Evolutionary conservation across 2,797 vertebrate species (phyloP), one percentile per base, ranked within the genome.

Genomic region (Xenentodon cancila): DNA sequence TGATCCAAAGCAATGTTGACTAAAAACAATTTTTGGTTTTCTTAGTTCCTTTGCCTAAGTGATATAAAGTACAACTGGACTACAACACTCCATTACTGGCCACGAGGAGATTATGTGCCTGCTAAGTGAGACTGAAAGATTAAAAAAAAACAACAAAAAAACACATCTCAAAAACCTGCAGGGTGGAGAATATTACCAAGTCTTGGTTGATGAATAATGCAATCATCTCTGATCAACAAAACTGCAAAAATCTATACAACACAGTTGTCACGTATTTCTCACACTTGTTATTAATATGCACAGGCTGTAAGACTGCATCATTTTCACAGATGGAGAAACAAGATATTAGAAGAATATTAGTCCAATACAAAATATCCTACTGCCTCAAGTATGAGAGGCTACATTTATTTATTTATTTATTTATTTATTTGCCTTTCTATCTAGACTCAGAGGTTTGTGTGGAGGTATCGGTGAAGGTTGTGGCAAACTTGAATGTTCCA

Each of bases 141-240:
- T 48, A 18, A 48, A 5, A 53, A 25, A 58, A 68, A 62, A 34
- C 60, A 69, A 77, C 64, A 68, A 62, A 44, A 15, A 66, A 65
- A 55, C 67, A 69, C 2, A 57, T 71, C 44, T 59, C 30, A n/a
- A 21, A 64, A 54, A 69, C 55, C 62, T 66, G 55, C 60, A 49
- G 62, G 70, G 56, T n/a, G 54, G 50, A 73, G 70, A 66, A 19
- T 75, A 71, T 62, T 50, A 73, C 70, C 70, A 68, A 66, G 54
- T 64, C 63, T 53, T 66, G 65, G 82, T 77, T 81, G 73, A 85
- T 89, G 71, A 86, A 88, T 86, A 84, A 87, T 89, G 77, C 77
- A 83, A 55, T 59, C 54, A 52, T 67, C 53, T 64, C 43, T 57
- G 63, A 82, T 75, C 67, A 81, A 66, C 59, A 80, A 70, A 79